phyloP scores from a whole-genome alignment of 2,113 vertebrate genomes.

The Lates calcarifer region DNA sequence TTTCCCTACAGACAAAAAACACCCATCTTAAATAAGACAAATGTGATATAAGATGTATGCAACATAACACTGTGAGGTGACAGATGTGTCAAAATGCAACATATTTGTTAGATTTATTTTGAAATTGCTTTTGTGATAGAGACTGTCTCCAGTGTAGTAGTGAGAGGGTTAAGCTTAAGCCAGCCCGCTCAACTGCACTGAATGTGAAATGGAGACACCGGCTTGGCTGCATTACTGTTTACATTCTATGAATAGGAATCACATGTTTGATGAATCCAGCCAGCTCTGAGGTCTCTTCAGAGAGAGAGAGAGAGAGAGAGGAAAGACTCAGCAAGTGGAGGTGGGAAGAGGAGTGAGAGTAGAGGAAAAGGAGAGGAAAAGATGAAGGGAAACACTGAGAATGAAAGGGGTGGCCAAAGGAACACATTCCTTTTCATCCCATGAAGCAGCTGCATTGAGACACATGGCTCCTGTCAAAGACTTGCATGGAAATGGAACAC shows the following conservation, averaged over 20 bases:
- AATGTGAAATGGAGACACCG: conserved; percentile 75
- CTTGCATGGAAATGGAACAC: conserved; percentile 35
- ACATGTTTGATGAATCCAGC: conserved; percentile 77
- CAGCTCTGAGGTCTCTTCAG: conserved; percentile 47
- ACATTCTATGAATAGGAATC: conserved; percentile 84
- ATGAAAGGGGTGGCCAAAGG: conserved; percentile 40
- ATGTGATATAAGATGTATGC: neutral
- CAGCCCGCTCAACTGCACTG: conserved; percentile 51
- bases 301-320: conserved; percentile 16
- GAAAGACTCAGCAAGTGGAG: conserved; percentile 38
- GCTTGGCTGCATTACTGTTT: conserved; percentile 79
- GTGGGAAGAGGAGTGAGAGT: conserved; percentile 28
- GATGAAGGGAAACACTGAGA: conserved; percentile 21
- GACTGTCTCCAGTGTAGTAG: conserved; percentile 15
- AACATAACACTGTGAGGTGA: too few species aligned
- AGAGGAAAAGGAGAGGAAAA: conserved; percentile 44
- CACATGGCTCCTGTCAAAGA: conserved; percentile 53
- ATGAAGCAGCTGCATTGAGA: conserved; percentile 35
- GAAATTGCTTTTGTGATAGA: conserved; percentile 28
- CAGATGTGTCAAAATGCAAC: neutral
- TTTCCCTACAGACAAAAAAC: neutral
- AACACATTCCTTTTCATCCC: conserved; percentile 43
- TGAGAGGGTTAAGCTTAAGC: conserved; percentile 63
- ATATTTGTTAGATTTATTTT: neutral
- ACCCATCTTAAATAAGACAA: neutral